These are phyloP conservation scores for Plestiodon gilberti DNA, from an alignment of 2,113 vertebrate genomes.

Conservation along the genomic window DNA sequence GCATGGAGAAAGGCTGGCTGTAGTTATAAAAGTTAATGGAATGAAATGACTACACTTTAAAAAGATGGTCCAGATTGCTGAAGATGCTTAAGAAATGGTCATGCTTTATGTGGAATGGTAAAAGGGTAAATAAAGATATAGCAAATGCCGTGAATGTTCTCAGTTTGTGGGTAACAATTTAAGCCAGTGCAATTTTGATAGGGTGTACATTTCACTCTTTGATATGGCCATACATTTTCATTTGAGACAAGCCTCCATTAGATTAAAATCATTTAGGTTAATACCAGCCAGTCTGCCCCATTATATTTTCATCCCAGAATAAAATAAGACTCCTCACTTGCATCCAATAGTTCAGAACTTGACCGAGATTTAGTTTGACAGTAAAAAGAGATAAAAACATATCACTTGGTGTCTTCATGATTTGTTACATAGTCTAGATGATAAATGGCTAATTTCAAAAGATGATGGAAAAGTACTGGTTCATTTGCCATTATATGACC, in stretches of 20 bases:
- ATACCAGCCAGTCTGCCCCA: conserved; percentile 26
- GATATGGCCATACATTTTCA: conserved; percentile 17
- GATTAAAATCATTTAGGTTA: conserved; percentile 59
- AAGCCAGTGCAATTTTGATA: not conserved
- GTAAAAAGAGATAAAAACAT: conserved; percentile 73
- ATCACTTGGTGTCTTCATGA: conserved; percentile 73
- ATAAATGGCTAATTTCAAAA: conserved; percentile 69
- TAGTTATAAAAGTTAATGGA: conserved; percentile 66
- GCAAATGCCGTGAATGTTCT: conserved; percentile 39
- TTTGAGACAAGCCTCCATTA: conserved; percentile 49
- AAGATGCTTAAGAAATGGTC: conserved; percentile 31
- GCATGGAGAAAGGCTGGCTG: conserved; percentile 57
- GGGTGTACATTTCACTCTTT: not conserved
- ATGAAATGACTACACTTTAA: conserved; percentile 58
- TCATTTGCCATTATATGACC: conserved; percentile 61
- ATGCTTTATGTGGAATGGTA: conserved; percentile 33
- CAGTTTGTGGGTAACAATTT: conserved; percentile 40
- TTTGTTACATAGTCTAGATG: conserved; percentile 66
- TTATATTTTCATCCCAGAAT: not conserved
- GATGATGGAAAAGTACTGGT: conserved; percentile 77
- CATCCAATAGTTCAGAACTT: conserved; percentile 64
- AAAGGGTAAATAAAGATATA: conserved; percentile 58
- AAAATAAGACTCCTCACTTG: conserved; percentile 37
- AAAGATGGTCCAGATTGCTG: not conserved
- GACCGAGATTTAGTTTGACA: conserved; percentile 76